These are phyloP conservation scores for Dryobota labecula DNA, from an alignment of 2,888 invertebrate species.

Conservation along the genomic window DNA sequence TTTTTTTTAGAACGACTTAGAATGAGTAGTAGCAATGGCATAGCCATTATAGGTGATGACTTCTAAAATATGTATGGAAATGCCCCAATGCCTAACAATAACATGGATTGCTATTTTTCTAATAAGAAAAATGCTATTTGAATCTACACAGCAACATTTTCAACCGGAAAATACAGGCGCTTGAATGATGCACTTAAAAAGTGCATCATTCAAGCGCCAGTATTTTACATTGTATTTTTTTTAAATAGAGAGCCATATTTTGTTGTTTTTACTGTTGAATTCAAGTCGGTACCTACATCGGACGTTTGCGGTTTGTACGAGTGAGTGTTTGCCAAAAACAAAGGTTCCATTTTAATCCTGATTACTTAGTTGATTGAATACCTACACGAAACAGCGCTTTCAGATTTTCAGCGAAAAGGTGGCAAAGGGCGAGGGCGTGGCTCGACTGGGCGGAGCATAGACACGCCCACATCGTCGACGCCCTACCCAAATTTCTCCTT, in stretches of 20 bases:
- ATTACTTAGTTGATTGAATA: constrained; percentile 75
- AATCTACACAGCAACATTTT: neutral
- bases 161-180: constrained; percentile 8
- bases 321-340: constrained; percentile 65
- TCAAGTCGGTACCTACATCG: constrained; percentile 26
- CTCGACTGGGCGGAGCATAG: constrained; percentile 86
- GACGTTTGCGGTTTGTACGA: constrained; percentile 57
- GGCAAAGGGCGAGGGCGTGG: constrained; percentile 89
- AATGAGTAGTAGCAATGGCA: neutral
- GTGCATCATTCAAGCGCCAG: neutral
- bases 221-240: neutral
- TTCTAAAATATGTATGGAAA: neutral
- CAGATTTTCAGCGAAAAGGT: constrained; percentile 85
- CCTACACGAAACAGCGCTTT: constrained; percentile 78
- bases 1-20: constrained; percentile 25
- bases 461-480: constrained; percentile 87
- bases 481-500: constrained; percentile 84
- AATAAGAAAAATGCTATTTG: neutral
- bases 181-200: constrained; percentile 9
- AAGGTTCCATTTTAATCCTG: constrained; percentile 68
- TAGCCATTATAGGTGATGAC: neutral
- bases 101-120: neutral
- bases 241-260: constrained; percentile 19
- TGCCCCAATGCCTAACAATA: neutral
- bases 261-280: constrained; percentile 34